phyloP scores from a whole-genome alignment of 2,797 vertebrate species.

The Peromyscus attwateri region DNA sequence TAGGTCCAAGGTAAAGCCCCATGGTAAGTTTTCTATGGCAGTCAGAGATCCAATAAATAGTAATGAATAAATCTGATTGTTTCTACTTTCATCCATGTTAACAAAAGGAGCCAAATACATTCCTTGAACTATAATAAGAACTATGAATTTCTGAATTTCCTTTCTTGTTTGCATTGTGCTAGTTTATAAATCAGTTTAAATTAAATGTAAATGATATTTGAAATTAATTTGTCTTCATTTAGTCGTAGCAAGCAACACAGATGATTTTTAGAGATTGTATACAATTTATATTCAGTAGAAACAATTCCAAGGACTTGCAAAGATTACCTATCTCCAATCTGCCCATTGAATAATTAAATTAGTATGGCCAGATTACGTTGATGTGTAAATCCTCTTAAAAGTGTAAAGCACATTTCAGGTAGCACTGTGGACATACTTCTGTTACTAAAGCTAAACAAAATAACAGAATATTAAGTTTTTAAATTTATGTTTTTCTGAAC shows the following conservation, averaged over 20 bases:
- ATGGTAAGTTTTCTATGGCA: constrained; percentile 56
- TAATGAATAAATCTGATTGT: constrained; percentile 64
- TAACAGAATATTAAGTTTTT: constrained; percentile 62
- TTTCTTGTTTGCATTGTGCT: constrained; percentile 28
- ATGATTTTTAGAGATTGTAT: constrained; percentile 55
- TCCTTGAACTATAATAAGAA: constrained; percentile 46
- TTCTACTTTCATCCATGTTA: constrained; percentile 21
- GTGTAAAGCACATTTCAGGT: neutral
- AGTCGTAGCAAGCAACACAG: constrained; percentile 56
- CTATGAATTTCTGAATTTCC: constrained; percentile 5
- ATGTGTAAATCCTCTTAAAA: constrained; percentile 38
- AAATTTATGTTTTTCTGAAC: constrained; percentile 20
- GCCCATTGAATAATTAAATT: constrained; percentile 65
- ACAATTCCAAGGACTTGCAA: constrained; percentile 59
- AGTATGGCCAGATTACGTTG: neutral
- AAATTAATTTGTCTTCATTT: constrained; percentile 65
- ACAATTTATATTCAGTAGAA: constrained; percentile 55
- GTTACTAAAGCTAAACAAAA: constrained; percentile 60
- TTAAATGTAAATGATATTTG: constrained; percentile 49
- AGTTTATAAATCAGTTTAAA: constrained; percentile 60
- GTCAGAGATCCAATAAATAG: constrained; percentile 48
- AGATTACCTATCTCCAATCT: constrained; percentile 43
- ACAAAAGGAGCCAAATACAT: constrained; percentile 48
- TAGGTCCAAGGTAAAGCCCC: constrained; percentile 28
- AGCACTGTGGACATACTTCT: constrained; percentile 27